Evolutionary conservation across 2,888 invertebrate genomes (phyloP), one percentile per base, ranked within the genome.

Genomic region (Stramonita haemastoma): DNA sequence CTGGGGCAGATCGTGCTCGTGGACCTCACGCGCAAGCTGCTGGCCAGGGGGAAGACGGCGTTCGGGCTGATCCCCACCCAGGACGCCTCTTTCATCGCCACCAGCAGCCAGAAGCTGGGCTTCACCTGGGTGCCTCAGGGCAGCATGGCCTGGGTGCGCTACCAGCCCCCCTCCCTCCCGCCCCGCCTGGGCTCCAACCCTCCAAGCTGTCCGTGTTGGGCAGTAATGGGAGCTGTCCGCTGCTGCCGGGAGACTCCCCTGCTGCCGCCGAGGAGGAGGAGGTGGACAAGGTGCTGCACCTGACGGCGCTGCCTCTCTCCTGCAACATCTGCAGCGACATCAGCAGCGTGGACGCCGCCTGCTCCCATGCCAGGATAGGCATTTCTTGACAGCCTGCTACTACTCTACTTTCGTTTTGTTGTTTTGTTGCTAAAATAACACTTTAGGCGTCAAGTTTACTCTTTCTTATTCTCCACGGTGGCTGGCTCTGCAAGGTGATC

Each of bases 101-200:
- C 92, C 34, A 91, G 92, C 86, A 93, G 93, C 87, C 92, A 93
- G 86, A 92, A 92, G 26, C 92, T 94, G 88, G 94, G 94, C 17
- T 94, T 94, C 90, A 93, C 93, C n/a, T 95, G 95, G 95, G 93
- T 94, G 0, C 94, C 95, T 34, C 92, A 93, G 73, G 94, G 94
- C 17, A 94, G 94, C 86, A 95, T 94, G 93, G 93, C 94, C 0
- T 95, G 95, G 94, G 91, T 93, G 11, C 89, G 91, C 56, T 93
- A 92, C 46, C 90, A 90, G 13, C 92, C 93, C 15, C 81, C n/a
- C 2, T 26, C 56, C 46, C 22, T n/a, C 26, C 89, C 83, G 26
- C 70, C 29, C 56, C 57, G 29, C n/a, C 66, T 66, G 26, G 19
- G 29, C 4, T 57, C 73, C n/a, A n/a, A 56, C 60, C 36, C 26